Evolutionary conservation across 2,797 vertebrate genomes (phyloP).

Genomic region (Periophthalmus magnuspinnatus): DNA sequence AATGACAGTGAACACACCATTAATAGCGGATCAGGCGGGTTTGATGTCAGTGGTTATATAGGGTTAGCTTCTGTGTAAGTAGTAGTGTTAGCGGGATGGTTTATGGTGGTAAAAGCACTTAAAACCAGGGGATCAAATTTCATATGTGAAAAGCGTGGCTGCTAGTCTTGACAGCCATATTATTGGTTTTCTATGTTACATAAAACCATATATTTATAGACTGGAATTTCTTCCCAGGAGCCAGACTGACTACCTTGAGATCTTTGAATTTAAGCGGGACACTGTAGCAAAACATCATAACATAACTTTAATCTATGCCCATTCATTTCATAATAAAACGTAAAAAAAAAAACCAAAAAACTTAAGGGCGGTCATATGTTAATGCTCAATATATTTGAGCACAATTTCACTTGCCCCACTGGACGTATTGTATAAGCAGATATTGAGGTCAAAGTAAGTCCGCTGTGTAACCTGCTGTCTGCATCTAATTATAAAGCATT

Average conservation of each 20-base stretch:
- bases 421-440: too few relatives aligned
- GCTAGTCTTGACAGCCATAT: background rate
- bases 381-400: too few relatives aligned
- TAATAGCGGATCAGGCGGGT: constrained; percentile 5
- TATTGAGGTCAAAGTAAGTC: too few relatives aligned
- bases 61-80: constrained; percentile 1
- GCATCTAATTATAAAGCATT: too few relatives aligned
- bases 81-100: background rate
- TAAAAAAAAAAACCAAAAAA: too few relatives aligned
- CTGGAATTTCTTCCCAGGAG: background rate
- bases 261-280: background rate
- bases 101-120: background rate
- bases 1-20: constrained; percentile 9
- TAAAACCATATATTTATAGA: background rate
- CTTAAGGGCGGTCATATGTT: too few relatives aligned
- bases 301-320: too few relatives aligned
- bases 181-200: background rate
- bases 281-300: background rate
- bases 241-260: background rate
- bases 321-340: too few relatives aligned
- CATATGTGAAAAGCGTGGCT: background rate
- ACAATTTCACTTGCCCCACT: too few relatives aligned
- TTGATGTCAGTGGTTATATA: background rate
- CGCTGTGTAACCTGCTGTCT: too few relatives aligned
- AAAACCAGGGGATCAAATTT: background rate